A percentile compares a stretch with the other conserved stretches of the same genome.
phyloP scores from a whole-genome alignment of 2,888 invertebrate genomes.

The Dicranocentrus wangi region DNA sequence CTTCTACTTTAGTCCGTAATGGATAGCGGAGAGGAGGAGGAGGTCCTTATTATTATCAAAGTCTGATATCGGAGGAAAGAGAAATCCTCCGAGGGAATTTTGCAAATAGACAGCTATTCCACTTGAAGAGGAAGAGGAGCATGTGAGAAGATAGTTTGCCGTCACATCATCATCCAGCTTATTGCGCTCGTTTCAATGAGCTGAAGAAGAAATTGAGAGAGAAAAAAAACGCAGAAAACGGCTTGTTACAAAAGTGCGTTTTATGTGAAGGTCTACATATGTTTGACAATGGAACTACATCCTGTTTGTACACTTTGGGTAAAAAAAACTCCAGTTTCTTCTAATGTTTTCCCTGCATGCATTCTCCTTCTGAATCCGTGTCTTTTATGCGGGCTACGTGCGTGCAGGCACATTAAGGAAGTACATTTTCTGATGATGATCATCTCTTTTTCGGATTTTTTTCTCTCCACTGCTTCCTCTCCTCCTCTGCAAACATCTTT shows the following conservation, averaged over 20 bases:
- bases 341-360: slow-evolving; percentile 31
- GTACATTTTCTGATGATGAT: slow-evolving; percentile 56
- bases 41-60: slow-evolving; percentile 1
- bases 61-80: neutral
- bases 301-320: slow-evolving; percentile 5
- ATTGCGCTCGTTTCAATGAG: slow-evolving; percentile 44
- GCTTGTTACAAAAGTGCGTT: slow-evolving; percentile 16
- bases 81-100: slow-evolving; percentile 71
- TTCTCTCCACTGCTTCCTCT: neutral
- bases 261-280: slow-evolving; percentile 21
- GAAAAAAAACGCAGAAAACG: neutral
- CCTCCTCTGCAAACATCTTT: slow-evolving; percentile 3
- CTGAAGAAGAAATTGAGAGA: slow-evolving; percentile 28
- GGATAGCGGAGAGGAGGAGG: neutral
- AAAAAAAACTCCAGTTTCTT: too few relatives aligned
- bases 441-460: slow-evolving; percentile 47
- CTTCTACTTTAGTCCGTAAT: slow-evolving; percentile 16
- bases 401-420: slow-evolving; percentile 57
- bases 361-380: slow-evolving; percentile 26
- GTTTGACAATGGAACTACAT: neutral
- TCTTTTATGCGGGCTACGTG: slow-evolving; percentile 51
- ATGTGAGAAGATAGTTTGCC: slow-evolving; percentile 12
- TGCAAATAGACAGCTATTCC: slow-evolving; percentile 52
- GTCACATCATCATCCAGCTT: slow-evolving; percentile 25
- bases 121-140: slow-evolving; percentile 8